These are phyloP conservation scores for Sphaerophoria rueppellii DNA, from an alignment of 2,888 invertebrate species.

Conservation along the genomic window DNA sequence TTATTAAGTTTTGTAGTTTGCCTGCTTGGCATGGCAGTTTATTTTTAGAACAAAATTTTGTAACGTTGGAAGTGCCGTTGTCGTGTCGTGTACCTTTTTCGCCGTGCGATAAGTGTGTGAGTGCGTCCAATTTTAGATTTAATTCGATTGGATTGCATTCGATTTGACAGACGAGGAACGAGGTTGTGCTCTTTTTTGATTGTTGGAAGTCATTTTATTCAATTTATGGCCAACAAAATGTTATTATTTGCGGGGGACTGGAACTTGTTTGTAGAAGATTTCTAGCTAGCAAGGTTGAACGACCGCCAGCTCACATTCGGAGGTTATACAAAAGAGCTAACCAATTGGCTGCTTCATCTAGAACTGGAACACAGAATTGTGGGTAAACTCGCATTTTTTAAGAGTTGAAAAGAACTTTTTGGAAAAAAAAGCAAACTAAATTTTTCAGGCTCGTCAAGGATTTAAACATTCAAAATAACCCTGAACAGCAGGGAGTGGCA, in stretches of 20 bases:
- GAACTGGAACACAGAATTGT: too few species aligned
- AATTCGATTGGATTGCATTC: slow-evolving; percentile 24
- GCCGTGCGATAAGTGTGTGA: slow-evolving; percentile 24
- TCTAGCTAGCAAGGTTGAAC: too few species aligned
- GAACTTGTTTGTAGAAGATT: too few species aligned
- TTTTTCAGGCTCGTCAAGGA: too few species aligned
- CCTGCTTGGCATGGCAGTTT: slow-evolving; percentile 34
- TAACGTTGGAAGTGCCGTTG: slow-evolving; percentile 47
- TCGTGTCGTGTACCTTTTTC: slow-evolving; percentile 40
- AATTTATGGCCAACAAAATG: neutral
- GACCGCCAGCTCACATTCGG: too few species aligned
- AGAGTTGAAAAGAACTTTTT: too few species aligned
- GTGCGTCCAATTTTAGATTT: slow-evolving; percentile 60
- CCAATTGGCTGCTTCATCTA: too few species aligned
- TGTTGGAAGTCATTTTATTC: slow-evolving; percentile 1
- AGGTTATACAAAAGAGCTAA: too few species aligned
- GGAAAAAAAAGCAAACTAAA: neutral
- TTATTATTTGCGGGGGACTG: neutral
- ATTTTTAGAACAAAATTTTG: slow-evolving; percentile 59
- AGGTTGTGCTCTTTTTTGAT: slow-evolving; percentile 17
- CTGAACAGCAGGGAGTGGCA: too few species aligned
- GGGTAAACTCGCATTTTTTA: too few species aligned
- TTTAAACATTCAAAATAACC: too few species aligned
- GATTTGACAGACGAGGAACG: slow-evolving; percentile 7
- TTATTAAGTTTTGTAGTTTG: slow-evolving; percentile 16